A percentile compares a stretch with the other conserved stretches of the same genome.
Evolutionary conservation across 2,888 invertebrate genomes (phyloP).

Genomic region (Nomada hirtipes): DNA sequence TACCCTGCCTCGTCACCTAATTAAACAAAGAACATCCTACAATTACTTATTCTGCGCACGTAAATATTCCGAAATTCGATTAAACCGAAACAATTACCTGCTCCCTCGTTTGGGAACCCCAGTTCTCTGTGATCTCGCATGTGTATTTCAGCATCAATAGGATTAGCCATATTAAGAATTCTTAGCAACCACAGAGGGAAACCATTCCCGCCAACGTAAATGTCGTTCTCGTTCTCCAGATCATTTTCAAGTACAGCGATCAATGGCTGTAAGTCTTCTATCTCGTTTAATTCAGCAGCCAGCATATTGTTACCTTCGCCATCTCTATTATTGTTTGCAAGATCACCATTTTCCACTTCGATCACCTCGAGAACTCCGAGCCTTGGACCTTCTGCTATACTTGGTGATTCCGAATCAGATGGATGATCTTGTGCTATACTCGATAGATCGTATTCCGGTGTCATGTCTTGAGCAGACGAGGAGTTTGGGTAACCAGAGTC

Average conservation of each 20-base stretch:
- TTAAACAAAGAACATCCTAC: slow-evolving; percentile 12
- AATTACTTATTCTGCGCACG: not conserved
- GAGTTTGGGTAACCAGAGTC: slow-evolving; percentile 82
- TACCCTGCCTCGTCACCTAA: slow-evolving; percentile 38
- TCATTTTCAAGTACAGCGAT: slow-evolving; percentile 78
- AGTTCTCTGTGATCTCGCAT: slow-evolving; percentile 30
- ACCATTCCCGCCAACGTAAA: slow-evolving; percentile 77
- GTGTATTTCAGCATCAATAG: slow-evolving; percentile 58
- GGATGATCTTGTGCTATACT: slow-evolving; percentile 75
- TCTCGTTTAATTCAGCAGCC: slow-evolving; percentile 72
- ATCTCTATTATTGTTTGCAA: slow-evolving; percentile 86
- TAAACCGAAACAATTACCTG: slow-evolving; percentile 41
- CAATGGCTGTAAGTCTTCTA: slow-evolving; percentile 76
- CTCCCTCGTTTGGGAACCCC: slow-evolving; percentile 38
- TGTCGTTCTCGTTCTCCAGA: slow-evolving; percentile 80
- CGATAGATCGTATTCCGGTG: slow-evolving; percentile 77
- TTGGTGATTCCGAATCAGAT: slow-evolving; percentile 73
- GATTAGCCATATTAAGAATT: slow-evolving; percentile 75
- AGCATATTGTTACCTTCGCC: slow-evolving; percentile 85
- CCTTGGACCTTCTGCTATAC: slow-evolving; percentile 73
- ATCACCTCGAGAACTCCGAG: slow-evolving; percentile 59
- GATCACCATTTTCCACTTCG: slow-evolving; percentile 85
- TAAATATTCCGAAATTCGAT: not conserved
- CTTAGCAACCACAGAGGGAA: slow-evolving; percentile 79
- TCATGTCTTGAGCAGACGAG: slow-evolving; percentile 77